Conservation (phyloP, 2,797 vertebrate genomes). For the Poeciliopsis presidionis region DNA sequence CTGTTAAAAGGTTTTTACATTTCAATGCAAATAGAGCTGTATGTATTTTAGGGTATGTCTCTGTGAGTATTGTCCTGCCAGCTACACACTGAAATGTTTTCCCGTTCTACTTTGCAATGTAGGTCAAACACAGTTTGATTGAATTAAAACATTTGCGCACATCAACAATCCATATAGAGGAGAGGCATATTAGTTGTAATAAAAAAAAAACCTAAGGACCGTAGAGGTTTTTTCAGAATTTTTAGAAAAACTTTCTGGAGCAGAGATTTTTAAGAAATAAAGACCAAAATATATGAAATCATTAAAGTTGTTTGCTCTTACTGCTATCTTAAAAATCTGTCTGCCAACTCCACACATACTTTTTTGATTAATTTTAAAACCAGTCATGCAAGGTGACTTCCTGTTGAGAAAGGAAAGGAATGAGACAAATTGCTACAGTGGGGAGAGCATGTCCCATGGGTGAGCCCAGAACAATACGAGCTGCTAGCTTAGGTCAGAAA, state of each 20-base stretch:
- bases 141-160: background rate
- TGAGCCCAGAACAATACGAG: constrained; percentile 25
- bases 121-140: background rate
- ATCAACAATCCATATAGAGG: background rate
- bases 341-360: background rate
- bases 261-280: background rate
- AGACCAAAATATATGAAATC: background rate
- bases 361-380: constrained; percentile 5
- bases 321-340: background rate
- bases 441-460: constrained; percentile 34
- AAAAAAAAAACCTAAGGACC: background rate
- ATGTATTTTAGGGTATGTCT: background rate
- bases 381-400: constrained; percentile 21
- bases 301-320: background rate
- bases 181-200: background rate
- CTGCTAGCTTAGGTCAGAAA: constrained; percentile 39
- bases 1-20: background rate
- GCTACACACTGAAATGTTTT: background rate
- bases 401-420: constrained; percentile 9
- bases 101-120: background rate
- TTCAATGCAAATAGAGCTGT: background rate
- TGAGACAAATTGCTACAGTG: constrained; percentile 54
- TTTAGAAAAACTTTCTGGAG: background rate
- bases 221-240: background rate
- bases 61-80: background rate